Evolutionary conservation across 64 coral and sea anemone genomes (phyloP).

Genomic region (Pocillopora verrucosa): DNA sequence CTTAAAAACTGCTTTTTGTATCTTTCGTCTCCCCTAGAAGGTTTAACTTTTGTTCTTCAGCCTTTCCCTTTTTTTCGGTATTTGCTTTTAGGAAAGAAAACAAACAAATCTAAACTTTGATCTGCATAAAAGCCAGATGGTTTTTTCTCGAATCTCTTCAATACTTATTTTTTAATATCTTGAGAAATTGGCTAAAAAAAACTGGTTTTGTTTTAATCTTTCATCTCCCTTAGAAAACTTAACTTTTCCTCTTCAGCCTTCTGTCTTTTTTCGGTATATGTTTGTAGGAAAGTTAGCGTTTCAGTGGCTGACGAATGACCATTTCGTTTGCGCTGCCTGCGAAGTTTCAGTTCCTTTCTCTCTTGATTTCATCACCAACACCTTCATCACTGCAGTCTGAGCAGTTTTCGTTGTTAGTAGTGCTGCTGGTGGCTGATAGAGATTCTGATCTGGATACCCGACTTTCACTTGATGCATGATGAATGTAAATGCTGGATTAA

Average conservation of each 20-base stretch:
- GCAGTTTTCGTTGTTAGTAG: not conserved
- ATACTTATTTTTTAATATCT: no score
- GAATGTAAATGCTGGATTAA: constrained; percentile 69
- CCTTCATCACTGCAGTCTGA: not conserved
- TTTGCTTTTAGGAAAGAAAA: no score
- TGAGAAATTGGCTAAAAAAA: no score
- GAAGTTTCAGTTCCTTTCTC: constrained; percentile 17
- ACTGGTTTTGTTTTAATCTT: constrained; percentile 60
- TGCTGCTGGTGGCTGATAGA: not conserved
- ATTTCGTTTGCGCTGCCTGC: constrained; percentile 33
- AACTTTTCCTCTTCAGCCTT: constrained; percentile 67
- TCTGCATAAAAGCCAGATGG: no score
- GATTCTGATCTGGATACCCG: not conserved
- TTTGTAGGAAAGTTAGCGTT: constrained; percentile 58
- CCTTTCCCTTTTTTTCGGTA: no score
- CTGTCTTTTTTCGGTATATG: constrained; percentile 61
- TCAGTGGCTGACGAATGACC: constrained; percentile 45
- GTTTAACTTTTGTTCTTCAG: no score
- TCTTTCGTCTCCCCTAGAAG: no score
- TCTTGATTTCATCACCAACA: constrained; percentile 6
- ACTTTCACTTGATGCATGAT: constrained; percentile 41
- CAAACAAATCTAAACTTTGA: no score
- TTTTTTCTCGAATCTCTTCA: no score
- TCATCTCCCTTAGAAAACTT: constrained; percentile 63
- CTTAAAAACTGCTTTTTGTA: no score